These are phyloP conservation scores for Lophius americanus DNA, from an alignment of 2,797 vertebrate species.

Conservation along the genomic window DNA sequence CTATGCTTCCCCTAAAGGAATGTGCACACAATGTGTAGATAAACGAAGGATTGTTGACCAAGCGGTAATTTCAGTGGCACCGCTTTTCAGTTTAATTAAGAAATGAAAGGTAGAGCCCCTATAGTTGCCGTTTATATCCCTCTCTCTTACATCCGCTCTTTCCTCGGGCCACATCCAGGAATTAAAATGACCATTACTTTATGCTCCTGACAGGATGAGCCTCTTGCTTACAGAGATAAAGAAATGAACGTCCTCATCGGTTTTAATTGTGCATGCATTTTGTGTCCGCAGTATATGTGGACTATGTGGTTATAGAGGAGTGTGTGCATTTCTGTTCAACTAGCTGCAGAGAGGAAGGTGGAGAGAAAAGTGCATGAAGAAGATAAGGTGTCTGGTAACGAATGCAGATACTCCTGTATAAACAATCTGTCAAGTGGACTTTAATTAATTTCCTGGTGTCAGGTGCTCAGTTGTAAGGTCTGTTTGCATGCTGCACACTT, in stretches of 20 bases:
- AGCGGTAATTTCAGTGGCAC: constrained; percentile 15
- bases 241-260: constrained; percentile 27
- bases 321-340: not conserved
- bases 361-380: not conserved
- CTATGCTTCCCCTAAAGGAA: not conserved
- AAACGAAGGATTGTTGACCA: constrained; percentile 7
- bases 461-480: too few species aligned
- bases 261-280: constrained; percentile 1
- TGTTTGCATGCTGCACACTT: too few species aligned
- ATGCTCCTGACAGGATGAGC: constrained; percentile 1
- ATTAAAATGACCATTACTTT: constrained; percentile 12
- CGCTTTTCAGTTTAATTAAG: constrained; percentile 38
- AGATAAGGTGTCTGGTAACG: too few species aligned
- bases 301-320: constrained; percentile 7
- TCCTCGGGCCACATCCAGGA: constrained; percentile 10
- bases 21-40: constrained; percentile 22
- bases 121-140: not conserved
- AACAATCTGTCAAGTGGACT: too few species aligned
- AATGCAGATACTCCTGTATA: too few species aligned
- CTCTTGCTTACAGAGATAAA: constrained; percentile 28
- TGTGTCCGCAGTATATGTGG: not conserved
- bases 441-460: too few species aligned
- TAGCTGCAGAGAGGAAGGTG: not conserved
- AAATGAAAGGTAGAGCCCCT: constrained; percentile 10
- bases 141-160: constrained; percentile 20